Evolutionary conservation across 2,888 invertebrate genomes (phyloP).

Genomic region (Cantharis flavilabris): DNA sequence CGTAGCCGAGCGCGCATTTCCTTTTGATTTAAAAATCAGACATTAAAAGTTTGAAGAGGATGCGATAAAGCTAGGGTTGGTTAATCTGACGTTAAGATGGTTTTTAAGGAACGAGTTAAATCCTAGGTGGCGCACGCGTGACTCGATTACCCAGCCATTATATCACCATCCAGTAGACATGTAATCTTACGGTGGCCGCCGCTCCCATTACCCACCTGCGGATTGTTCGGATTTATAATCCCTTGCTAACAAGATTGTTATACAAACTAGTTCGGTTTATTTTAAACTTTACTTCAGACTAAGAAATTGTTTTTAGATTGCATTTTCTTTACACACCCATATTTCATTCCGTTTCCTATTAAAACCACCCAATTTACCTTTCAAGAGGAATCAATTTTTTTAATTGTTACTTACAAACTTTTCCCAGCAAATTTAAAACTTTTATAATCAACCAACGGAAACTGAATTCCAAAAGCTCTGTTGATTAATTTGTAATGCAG

Average conservation of each 20-base stretch:
- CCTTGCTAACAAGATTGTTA: constrained; percentile 43
- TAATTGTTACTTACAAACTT: neutral
- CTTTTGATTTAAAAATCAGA: constrained; percentile 11
- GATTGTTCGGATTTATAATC: constrained; percentile 48
- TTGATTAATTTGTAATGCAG: neutral
- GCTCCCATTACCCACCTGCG: constrained; percentile 49
- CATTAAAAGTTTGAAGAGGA: constrained; percentile 15
- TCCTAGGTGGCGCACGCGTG: constrained; percentile 45
- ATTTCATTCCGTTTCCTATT: neutral
- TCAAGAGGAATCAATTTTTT: neutral
- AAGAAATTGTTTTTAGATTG: constrained; percentile 29
- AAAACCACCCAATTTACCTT: neutral
- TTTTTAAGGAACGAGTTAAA: constrained; percentile 24
- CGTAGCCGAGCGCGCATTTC: constrained; percentile 2
- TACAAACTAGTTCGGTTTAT: constrained; percentile 38
- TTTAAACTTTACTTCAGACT: constrained; percentile 35
- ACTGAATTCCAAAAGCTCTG: neutral
- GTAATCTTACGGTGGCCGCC: constrained; percentile 52
- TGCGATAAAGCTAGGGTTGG: constrained; percentile 15
- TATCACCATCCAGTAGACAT: constrained; percentile 54
- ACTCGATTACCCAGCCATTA: constrained; percentile 54
- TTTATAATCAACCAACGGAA: neutral
- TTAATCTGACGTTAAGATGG: constrained; percentile 24
- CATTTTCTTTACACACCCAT: constrained; percentile 24
- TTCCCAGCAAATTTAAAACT: neutral